phyloP scores from a whole-genome alignment of 2,113 vertebrate species.

The Litocranius walleri region DNA sequence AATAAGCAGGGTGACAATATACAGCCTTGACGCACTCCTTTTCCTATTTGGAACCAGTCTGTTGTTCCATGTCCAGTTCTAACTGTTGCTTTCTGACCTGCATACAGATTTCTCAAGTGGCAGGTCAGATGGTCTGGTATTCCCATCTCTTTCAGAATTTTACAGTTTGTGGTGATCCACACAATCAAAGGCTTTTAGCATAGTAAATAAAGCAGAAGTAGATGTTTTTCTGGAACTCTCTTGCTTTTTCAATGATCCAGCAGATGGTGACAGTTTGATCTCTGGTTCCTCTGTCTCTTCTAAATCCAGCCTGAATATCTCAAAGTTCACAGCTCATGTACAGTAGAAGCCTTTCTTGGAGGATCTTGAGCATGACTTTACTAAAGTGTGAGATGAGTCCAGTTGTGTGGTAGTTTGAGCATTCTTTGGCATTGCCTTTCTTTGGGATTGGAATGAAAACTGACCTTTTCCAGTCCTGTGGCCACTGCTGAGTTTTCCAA shows the following conservation, averaged over 20 bases:
- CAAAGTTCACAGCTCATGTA: not conserved
- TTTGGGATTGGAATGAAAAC: not conserved
- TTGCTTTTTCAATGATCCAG: not conserved
- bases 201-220: not conserved
- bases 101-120: not conserved
- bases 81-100: not conserved
- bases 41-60: not conserved
- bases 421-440: not conserved
- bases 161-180: not conserved
- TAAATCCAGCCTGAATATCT: not conserved
- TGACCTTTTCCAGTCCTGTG: not conserved
- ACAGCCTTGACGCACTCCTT: not conserved
- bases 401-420: not conserved
- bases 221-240: not conserved
- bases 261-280: not conserved
- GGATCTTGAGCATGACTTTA: not conserved
- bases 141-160: not conserved
- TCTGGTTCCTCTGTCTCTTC: not conserved
- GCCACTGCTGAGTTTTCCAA: not conserved
- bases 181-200: not conserved
- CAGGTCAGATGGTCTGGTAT: not conserved
- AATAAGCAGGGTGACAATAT: not conserved
- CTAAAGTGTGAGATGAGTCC: not conserved
- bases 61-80: not conserved
- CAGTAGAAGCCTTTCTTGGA: not conserved